phyloP scores from a whole-genome alignment of 2,113 vertebrate genomes.

The Tenebrosternarchus preto region DNA sequence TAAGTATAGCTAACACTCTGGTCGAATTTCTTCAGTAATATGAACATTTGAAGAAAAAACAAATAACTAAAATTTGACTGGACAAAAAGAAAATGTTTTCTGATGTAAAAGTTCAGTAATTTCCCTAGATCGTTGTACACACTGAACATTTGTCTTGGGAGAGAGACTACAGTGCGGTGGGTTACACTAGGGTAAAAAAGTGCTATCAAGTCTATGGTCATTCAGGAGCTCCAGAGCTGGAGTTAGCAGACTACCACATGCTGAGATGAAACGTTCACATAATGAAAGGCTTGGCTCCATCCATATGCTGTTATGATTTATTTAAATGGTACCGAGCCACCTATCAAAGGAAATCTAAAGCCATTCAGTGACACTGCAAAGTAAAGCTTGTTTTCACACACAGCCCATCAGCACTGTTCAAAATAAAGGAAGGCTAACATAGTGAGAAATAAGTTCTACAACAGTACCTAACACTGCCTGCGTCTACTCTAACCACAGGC shows the following conservation, averaged over 20 bases:
- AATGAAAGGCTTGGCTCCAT: conserved; percentile 48
- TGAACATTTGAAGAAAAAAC: background rate
- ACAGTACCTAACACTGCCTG: background rate
- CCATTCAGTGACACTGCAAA: background rate
- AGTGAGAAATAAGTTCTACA: background rate
- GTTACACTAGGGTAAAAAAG: conserved; percentile 1
- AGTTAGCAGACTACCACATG: conserved; percentile 42
- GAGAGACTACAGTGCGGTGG: background rate
- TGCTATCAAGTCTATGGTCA: conserved; percentile 19
- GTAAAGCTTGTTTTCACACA: conserved; percentile 28
- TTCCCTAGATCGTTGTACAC: no score
- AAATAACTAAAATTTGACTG: background rate
- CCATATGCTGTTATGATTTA: conserved; percentile 53
- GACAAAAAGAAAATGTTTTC: background rate
- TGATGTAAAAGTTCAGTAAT: background rate
- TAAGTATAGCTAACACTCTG: background rate
- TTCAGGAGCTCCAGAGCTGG: conserved; percentile 17
- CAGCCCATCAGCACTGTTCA: conserved; percentile 9
- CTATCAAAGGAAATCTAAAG: conserved; percentile 37
- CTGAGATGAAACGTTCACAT: conserved; percentile 53
- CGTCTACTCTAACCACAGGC: background rate
- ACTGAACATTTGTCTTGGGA: background rate
- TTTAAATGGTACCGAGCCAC: conserved; percentile 47
- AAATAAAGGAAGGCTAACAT: background rate
- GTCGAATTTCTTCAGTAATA: background rate